Conservation (phyloP, 2,888 invertebrate genomes). For the Poecilobothrus nobilitatus region DNA sequence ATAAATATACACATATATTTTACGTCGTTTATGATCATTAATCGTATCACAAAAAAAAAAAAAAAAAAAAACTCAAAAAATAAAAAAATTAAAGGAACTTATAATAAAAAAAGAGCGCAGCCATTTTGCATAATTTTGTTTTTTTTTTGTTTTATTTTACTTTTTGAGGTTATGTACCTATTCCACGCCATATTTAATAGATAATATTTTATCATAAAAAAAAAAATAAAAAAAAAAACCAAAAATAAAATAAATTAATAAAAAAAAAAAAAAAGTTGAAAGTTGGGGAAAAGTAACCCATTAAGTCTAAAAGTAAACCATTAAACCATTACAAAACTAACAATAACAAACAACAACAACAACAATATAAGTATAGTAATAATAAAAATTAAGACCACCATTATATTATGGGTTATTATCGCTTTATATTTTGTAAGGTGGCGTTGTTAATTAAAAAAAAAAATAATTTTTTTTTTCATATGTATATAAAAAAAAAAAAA, state of each 20-base stretch:
- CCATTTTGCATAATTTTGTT: conserved; percentile 1
- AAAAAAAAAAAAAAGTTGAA: no score
- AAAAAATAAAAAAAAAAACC: no score
- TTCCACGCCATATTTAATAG: conserved; percentile 6
- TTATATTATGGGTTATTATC: neutral
- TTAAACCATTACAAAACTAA: neutral
- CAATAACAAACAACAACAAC: neutral
- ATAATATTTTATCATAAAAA: neutral
- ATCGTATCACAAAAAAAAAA: neutral
- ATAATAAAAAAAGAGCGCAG: neutral
- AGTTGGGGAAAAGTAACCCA: no score
- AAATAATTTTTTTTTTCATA: no score
- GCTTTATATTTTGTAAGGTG: neutral
- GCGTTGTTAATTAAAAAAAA: neutral
- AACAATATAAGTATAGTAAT: neutral
- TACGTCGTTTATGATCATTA: conserved; percentile 4
- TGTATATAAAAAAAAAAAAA: no score
- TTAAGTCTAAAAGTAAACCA: no score
- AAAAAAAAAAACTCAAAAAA: neutral
- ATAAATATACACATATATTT: neutral
- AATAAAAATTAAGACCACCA: neutral
- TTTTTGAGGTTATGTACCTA: conserved; percentile 2
- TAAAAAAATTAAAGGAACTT: no score
- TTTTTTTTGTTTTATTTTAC: neutral
- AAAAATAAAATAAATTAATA: no score